Evolutionary conservation across 2,888 invertebrate species (phyloP), one percentile per base, ranked within the genome.

Genomic region (Argyresthia goedartella): DNA sequence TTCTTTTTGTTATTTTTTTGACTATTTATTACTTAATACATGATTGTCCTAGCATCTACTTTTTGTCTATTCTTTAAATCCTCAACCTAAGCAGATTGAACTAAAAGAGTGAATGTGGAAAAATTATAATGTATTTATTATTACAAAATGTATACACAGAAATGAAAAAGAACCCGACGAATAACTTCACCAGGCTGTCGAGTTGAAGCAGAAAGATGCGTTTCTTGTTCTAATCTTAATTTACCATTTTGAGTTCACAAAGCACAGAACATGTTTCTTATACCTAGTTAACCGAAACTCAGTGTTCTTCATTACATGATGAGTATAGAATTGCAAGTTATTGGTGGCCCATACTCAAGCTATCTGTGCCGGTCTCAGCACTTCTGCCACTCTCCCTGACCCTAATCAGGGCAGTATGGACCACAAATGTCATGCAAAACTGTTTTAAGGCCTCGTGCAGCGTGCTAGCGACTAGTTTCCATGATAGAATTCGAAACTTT

Each of bases 1-100:
- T 84, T 81, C 81, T 82, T 85, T 25, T 85, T 84, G 82, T 85
- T 84, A 76, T 81, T 82, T 85, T 82, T 85, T 86, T 85, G 84
- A 85, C 82, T 85, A 86, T 86, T 86, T 86, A 84, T 86, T 85
- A 74, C 69, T 69, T 71, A 74, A 52, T 84, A 85, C 80, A 85
- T 82, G 77, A 86, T 85, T 84, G 84, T 85, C 85, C 77, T 86
- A 86, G 85, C 84, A 84, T 82, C 79, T 65, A 72, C 57, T 55
- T 56, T 61, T 67, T 69, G 74, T 80, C 69, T 67, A 70, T 69
- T 66, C n/a, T 39, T 39, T 46, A 46, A 34, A 44, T 13, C 25
- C 35, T 35, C 14, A 14, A 25, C 35, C 25, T 25, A 25, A 25
- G 25, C 25, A 25, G 25, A 25, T 2, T 25, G 2, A 25, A 25